A percentile compares a stretch with the other conserved stretches of the same genome.
Evolutionary conservation across 2,113 vertebrate genomes (phyloP).

Genomic region (Tretioscincus oriximinensis): DNA sequence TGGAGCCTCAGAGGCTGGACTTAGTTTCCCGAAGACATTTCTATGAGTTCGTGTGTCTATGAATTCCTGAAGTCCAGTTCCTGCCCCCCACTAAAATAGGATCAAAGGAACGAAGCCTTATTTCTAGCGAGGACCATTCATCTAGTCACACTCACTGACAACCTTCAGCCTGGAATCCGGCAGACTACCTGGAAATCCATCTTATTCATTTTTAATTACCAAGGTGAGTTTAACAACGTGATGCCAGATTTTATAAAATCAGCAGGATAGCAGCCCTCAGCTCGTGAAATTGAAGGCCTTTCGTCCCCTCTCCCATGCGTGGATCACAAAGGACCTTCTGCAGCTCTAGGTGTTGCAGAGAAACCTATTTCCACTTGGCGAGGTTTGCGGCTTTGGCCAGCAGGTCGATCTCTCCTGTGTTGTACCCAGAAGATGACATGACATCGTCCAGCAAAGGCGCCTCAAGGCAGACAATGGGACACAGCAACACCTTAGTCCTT

Average conservation of each 20-base stretch:
- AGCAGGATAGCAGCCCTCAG: neutral
- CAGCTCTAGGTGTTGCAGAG: neutral
- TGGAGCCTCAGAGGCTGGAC: neutral
- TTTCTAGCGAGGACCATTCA: neutral
- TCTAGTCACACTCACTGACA: neutral
- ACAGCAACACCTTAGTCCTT: neutral
- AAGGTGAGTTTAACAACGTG: neutral
- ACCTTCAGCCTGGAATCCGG: neutral
- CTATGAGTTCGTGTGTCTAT: too few species aligned
- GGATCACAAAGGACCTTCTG: slow-evolving; percentile 2
- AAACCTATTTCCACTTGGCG: neutral
- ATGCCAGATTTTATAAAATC: neutral
- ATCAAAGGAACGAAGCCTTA: neutral
- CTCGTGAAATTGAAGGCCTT: neutral
- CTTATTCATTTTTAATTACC: neutral
- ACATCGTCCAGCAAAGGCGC: neutral
- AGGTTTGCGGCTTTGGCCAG: neutral
- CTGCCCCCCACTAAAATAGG: neutral
- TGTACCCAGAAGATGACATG: neutral
- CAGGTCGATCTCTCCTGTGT: neutral
- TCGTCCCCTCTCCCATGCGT: neutral
- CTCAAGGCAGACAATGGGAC: neutral
- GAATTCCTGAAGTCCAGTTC: neutral
- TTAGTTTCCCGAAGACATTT: neutral
- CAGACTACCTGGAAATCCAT: neutral